These are phyloP conservation scores for Gymnocheta viridis DNA, from an alignment of 2,888 invertebrate genomes.

Conservation along the genomic window DNA sequence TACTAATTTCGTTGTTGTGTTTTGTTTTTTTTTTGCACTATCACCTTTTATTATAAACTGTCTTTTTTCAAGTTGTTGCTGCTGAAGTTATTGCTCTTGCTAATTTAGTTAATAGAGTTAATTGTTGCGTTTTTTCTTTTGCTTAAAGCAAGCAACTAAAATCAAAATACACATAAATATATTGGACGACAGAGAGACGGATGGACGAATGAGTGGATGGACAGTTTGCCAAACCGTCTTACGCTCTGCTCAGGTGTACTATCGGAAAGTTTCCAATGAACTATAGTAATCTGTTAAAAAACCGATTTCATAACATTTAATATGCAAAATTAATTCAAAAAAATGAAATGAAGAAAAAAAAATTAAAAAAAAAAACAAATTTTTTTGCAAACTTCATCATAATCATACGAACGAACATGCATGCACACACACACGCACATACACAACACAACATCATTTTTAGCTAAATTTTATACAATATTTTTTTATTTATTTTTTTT, in stretches of 20 bases:
- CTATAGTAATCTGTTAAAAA: conserved; percentile 55
- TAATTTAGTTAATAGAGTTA: conserved; percentile 44
- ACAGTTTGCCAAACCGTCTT: neutral
- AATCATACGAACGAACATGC: conserved; percentile 16
- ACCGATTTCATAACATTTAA: conserved; percentile 75
- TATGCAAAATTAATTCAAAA: conserved; percentile 72
- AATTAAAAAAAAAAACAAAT: neutral
- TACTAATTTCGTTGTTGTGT: conserved; percentile 21
- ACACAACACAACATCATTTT: conserved; percentile 39
- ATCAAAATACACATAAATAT: neutral
- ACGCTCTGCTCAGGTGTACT: neutral
- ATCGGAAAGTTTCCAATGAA: conserved; percentile 64
- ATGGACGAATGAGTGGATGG: neutral
- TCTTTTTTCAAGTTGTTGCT: conserved; percentile 42
- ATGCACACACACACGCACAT: too few species aligned
- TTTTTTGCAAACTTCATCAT: conserved; percentile 53
- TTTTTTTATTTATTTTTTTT: neutral
- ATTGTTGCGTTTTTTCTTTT: conserved; percentile 12
- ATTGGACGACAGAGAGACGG: neutral
- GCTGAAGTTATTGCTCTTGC: conserved; percentile 14
- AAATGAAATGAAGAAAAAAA: conserved; percentile 34
- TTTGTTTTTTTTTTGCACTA: conserved; percentile 70
- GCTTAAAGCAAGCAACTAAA: neutral
- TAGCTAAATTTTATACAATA: conserved; percentile 17
- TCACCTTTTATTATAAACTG: conserved; percentile 73